Base-by-base conservation (phyloP, 2,888 invertebrate species). In the Cheilosia urbana region DNA sequence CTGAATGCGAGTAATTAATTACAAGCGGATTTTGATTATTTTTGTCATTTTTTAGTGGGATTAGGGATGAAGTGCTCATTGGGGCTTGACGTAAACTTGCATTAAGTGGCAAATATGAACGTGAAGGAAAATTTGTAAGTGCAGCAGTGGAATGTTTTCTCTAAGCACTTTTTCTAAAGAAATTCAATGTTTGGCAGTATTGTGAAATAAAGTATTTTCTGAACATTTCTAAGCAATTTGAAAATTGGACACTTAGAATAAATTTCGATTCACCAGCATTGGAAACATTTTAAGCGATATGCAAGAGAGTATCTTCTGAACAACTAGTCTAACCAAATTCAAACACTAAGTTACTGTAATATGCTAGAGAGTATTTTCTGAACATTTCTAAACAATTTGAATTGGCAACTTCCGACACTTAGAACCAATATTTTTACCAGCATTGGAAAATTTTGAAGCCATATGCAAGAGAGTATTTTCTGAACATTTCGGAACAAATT, bases 1-100 rank as follows among this genome's bases (percentile, higher is more conserved):
- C 42, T 75, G 49, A 76, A 58, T 58, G 40, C 27, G 45, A 68
- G 42, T 17, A 68, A 68, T 68, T 68, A 68, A 66, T 68, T 68
- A 30, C 19, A 15, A 47, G 6, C 13, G 34, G 34, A 57, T 42
- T 53, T 55, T 62, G 27, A 27, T 30, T 11, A 24, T 60, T 60
- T 42, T 27, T 27, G 34, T 45, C 21, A 13, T 19, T 37, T 58
- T 37, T 37, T 19, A 60, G 11, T 27, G 27, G 24, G 24, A 27
- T 27, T 51, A 51, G n/a, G n/a, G 27, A 19, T 45, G 42, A 27
- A 11, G 27, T 27, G 49, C 2, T 7, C 17, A 2, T 1, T 13
- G 24, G 51, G 6, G 21, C 2, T 51, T 6, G 27, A 27, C 6
- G 7, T 27, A 6, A 6, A 7, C 6, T 27, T 51, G 13, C 11